Evolutionary conservation across 2,113 vertebrate genomes (phyloP), one percentile per base, ranked within the genome.

Genomic region (Tychaedon coryphoeus): DNA sequence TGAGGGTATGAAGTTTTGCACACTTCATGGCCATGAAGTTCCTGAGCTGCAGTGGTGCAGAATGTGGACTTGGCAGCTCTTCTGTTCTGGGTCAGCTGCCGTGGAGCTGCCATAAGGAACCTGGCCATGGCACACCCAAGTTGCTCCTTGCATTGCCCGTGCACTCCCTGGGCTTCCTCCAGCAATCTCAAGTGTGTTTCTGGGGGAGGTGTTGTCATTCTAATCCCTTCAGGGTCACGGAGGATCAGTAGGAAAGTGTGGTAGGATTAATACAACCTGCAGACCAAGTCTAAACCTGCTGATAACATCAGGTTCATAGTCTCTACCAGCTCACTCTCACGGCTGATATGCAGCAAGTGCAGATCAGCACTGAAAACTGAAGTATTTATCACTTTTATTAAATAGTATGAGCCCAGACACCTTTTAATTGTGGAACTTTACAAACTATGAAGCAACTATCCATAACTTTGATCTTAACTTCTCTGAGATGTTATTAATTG

Each of bases 11-110:
- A 74, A 81, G 70, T 23, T 84, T 78, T 86, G 77, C 45, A 43
- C 36, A 7, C 42, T 33, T 64, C 28, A 26, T 36, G 56, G 51
- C 60, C 5, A 1, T 16, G 75, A 43, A n/a, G 56, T 14, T 88
- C 42, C 56, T 19, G n/a, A 75, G 58, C 61, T 50, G 31, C 64
- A 50, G 51, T 0, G 51, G 47, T 47, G 80, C 38, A 54, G 56
- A 88, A 40, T 0, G 1, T 40, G 51, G 48, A 24, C 14, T 29
- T 17, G 47, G 56, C 51, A 75, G 78, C 0, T 0, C 14, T 36
- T n/a, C 42, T 53, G 14, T 29, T 72, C 82, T 36, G 29, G 45
- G 23, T 69, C 69, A 43, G 71, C 75, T 60, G 66, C 51, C 50
- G 8, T 0, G 0, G 54, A 64, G 56, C 66, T 65, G n/a, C 38